Evolutionary conservation across 2,888 invertebrate species (phyloP), one percentile per base, ranked within the genome.

Genomic region (Drosophila maculinotata): DNA sequence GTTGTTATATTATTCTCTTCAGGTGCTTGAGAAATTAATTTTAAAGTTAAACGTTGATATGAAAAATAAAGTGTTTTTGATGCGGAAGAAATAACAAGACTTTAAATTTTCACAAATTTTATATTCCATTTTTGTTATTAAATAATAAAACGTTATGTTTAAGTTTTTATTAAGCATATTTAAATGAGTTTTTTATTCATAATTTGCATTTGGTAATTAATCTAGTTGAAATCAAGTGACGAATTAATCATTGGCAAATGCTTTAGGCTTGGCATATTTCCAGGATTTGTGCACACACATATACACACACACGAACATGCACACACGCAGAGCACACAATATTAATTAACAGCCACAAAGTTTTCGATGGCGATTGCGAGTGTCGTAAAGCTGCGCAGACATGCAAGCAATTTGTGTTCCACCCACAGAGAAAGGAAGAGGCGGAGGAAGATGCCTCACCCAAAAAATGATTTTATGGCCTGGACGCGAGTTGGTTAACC

Each of bases 331-430:
- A n/a, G 1, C 28, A 38, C 36, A 33, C 23, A 54, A 57, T 81
- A 82, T 82, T 81, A 83, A 82, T 82, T 83, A 82, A 81, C 66
- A 66, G 79, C 60, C 66, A 53, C 57, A 60, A 58, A 60, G 65
- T 60, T 72, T 60, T 69, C 62, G 64, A 67, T 75, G 71, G 74
- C 66, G 71, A 65, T 52, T 79, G 26, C 10, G 26, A 5, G 2
- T 23, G 70, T 71, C 83, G 76, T 83, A 76, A 79, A 80, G 66
- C 35, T 66, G 76, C 47, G 67, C 77, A 79, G 81, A 82, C 82
- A 84, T 84, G 83, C 82, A 72, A 83, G 71, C 84, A 82, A 84
- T 83, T 83, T 80, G 76, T 79, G 66, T 64, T 64, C 20, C n/a
- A 26, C 20, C 31, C 9, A 35, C n/a, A 49, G 30, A 56, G 41